These are phyloP conservation scores for Lycorma delicatula DNA, from an alignment of 1,140 invertebrate genomes.

Conservation along the genomic window DNA sequence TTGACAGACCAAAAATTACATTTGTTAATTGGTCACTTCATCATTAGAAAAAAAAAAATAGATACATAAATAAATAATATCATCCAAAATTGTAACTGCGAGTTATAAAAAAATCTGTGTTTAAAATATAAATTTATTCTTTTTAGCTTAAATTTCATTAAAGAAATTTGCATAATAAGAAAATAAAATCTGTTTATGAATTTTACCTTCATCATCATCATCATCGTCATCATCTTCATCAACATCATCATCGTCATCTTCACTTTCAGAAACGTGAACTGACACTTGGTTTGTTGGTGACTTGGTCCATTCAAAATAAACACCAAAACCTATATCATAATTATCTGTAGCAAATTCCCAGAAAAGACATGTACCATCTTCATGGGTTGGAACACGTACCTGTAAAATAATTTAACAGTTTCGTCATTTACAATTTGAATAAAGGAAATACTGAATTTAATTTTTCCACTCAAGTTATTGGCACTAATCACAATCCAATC, in stretches of 20 bases:
- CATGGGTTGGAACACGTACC: slow-evolving; percentile 93
- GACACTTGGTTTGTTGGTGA: slow-evolving; percentile 73
- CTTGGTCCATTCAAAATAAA: slow-evolving; percentile 97
- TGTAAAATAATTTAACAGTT: slow-evolving; percentile 26
- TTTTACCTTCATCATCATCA: too few relatives aligned
- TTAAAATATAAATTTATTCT: too few relatives aligned
- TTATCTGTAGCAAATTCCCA: slow-evolving; percentile 99
- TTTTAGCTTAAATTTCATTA: not conserved
- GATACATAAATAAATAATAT: too few relatives aligned
- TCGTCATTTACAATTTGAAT: not conserved
- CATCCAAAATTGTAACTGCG: too few relatives aligned
- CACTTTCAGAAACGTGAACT: slow-evolving; percentile 83
- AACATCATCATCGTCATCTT: slow-evolving; percentile 81
- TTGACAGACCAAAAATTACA: too few relatives aligned
- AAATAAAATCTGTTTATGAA: slow-evolving; percentile 11
- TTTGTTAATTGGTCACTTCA: too few relatives aligned
- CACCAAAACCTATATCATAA: slow-evolving; percentile 98
- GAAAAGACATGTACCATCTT: slow-evolving; percentile 88
- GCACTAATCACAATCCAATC: too few relatives aligned
- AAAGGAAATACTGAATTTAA: not conserved
- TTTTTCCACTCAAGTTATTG: too few relatives aligned
- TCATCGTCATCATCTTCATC: slow-evolving; percentile 41
- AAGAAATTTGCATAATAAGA: not conserved
- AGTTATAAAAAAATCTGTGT: too few relatives aligned
- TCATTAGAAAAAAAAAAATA: too few relatives aligned